Base-by-base conservation (phyloP, 2,113 vertebrate genomes). In the Apteryx owenii region DNA sequence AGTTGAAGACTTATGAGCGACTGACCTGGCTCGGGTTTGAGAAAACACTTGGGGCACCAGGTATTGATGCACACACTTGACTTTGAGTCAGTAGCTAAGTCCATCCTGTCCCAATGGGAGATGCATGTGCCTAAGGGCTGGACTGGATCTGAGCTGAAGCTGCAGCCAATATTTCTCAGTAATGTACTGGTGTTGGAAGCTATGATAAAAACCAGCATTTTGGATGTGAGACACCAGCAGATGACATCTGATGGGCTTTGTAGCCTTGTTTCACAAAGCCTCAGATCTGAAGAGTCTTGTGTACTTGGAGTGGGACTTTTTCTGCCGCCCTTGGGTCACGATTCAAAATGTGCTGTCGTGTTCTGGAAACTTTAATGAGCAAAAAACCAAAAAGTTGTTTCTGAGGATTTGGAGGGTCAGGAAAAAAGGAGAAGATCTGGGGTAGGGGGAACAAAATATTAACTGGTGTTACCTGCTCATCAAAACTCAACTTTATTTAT, bases 401-500 rank as follows among this genome's bases (percentile, higher is more conserved):
- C 51, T 65, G 42, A 76, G 56, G 51, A 40, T 2, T 1, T 7
- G 66, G 20, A 50, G 80, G 5, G 19, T 58, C 29, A 33, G 56
- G 17, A 33, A 60, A 46, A 60, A 33, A 33, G 17, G 56, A 60
- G 29, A 26, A 33, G 29, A 60, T 31, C 56, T 31, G 56, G 56
- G 16, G 31, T 58, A 29, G n/a, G 10, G 21, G 18, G 36, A 65
- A 72, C 85, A 10, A 96, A 96, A 89, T 93, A 95, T 95, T 94
- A 81, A 82, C 77, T 64, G 0, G 0, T 73, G 28, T 40, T 91
- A 71, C 36, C 42, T 79, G 70, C 78, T 95, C 75, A 65, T 94
- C 51, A 95, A 91, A 93, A 93, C 65, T 84, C 73, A 76, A 87
- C 28, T 87, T 79, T 91, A 91, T 95, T 94, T 94, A 68, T 78